These are phyloP conservation scores for Oriolus oriolus DNA, from an alignment of 2,113 vertebrate genomes.

Conservation along the genomic window DNA sequence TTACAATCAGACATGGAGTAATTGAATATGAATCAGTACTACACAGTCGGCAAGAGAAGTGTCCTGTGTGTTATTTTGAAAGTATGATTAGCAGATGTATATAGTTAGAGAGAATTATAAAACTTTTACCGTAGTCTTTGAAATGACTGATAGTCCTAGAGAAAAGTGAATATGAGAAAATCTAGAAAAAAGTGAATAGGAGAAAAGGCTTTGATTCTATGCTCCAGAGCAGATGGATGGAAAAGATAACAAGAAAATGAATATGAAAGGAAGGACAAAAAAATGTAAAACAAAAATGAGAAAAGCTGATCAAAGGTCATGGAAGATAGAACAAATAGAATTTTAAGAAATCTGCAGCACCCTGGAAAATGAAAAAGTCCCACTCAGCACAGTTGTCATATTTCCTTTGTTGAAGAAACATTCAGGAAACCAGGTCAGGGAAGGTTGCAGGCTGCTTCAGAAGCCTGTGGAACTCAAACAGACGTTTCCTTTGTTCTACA, in stretches of 20 bases:
- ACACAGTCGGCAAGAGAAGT: background rate
- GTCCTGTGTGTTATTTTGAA: background rate
- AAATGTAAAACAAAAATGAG: background rate
- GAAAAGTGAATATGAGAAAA: background rate
- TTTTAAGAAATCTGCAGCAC: background rate
- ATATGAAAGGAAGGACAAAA: slow-evolving; percentile 5
- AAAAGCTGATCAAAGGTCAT: background rate
- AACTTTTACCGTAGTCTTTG: background rate
- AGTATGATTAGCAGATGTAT: slow-evolving; percentile 8
- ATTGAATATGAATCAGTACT: background rate
- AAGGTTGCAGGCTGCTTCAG: background rate
- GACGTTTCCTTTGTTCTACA: background rate
- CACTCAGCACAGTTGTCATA: background rate
- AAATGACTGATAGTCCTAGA: background rate
- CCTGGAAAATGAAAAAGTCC: background rate
- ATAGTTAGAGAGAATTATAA: background rate
- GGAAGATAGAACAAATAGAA: background rate
- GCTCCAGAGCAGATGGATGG: slow-evolving; percentile 18
- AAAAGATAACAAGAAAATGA: slow-evolving; percentile 23
- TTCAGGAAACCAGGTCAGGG: background rate
- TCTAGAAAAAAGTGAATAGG: background rate
- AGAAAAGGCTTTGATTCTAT: slow-evolving; percentile 34
- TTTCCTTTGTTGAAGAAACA: background rate
- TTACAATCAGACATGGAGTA: background rate
- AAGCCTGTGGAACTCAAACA: background rate